Base-by-base conservation (phyloP, 2,888 invertebrate species). In the Cacoxenus indagator region DNA sequence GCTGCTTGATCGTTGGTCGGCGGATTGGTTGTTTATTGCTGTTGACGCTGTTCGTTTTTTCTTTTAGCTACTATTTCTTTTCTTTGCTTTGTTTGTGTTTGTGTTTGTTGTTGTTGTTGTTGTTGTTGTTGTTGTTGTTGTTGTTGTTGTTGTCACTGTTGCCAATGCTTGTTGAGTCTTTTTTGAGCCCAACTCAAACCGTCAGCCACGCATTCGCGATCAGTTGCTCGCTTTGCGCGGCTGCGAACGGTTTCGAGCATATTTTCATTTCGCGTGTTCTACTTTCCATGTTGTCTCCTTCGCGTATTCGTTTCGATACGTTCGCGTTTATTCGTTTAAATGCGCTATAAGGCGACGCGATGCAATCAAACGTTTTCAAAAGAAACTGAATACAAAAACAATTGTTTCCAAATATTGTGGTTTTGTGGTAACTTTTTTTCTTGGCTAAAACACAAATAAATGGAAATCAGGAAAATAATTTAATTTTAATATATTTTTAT, bases 201-300 rank as follows among this genome's bases (percentile, higher is more conserved):
- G 57, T 43, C 24, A 22, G n/a, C n/a, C n/a, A 54, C 64, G 65
- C 68, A 64, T 74, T 68, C 71, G 73, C 78, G 74, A 78, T 82
- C 80, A 82, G 84, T 82, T 78, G 80, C 74, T 78, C 73, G 67
- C 77, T 77, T 70, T 73, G 73, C 73, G 78, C 80, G 76, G 73
- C 78, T 73, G 81, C 76, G 79, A 74, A 71, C 76, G 77, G 82
- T 82, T 76, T 73, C 73, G 70, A 46, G 45, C 8, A 31, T 5
- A 51, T 11, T 51, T 22, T 19, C 1, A 24, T n/a, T 14, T 43
- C 26, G 55, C 24, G 48, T 19, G 6, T 8, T 8, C 37, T 37
- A 37, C 37, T n/a, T n/a, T n/a, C n/a, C n/a, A 8, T 43, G 51
- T 48, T 48, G 51, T 5, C 5, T 19, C n/a, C 9, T n/a, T 48